Evolutionary conservation across 2,797 vertebrate genomes (phyloP).

Genomic region (Karalla daura): DNA sequence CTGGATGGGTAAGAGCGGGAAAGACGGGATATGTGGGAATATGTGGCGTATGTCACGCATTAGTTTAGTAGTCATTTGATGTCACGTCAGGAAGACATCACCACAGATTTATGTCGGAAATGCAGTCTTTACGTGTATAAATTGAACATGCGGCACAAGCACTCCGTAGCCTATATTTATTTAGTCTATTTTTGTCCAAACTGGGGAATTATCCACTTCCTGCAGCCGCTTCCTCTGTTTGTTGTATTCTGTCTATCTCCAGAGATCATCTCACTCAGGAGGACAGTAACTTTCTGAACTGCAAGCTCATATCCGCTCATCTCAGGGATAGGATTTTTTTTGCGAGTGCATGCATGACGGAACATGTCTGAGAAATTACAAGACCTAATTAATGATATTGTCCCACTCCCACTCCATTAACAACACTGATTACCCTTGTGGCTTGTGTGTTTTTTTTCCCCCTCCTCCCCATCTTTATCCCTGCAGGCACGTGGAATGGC

Average conservation of each 20-base stretch:
- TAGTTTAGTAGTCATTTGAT: conserved; percentile 23
- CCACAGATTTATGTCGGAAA: conserved; percentile 14
- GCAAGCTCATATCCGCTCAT: conserved; percentile 30
- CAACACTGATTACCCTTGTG: conserved; percentile 58
- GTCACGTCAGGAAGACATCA: neutral
- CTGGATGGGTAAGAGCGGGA: conserved; percentile 93
- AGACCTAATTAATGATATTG: conserved; percentile 69
- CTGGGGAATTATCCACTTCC: conserved; percentile 56
- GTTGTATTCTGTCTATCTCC: conserved; percentile 51
- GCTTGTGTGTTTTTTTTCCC: conserved; percentile 27
- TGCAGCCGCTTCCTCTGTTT: conserved; percentile 69
- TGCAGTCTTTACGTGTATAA: conserved; percentile 2
- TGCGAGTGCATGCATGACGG: conserved; percentile 54
- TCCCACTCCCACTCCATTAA: conserved; percentile 55
- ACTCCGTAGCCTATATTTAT: conserved; percentile 35
- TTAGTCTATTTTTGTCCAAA: conserved; percentile 44
- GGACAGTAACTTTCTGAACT: conserved; percentile 13
- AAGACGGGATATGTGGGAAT: neutral
- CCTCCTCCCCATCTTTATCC: conserved; percentile 20
- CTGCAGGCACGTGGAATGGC: conserved; percentile 94
- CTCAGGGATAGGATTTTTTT: conserved; percentile 31
- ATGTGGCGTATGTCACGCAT: neutral
- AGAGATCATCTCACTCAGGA: conserved; percentile 42
- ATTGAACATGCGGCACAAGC: conserved; percentile 21
- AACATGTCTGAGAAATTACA: conserved; percentile 66